Base-by-base conservation (phyloP, 2,113 vertebrate species). In the Pelvicachromis taeniatus region DNA sequence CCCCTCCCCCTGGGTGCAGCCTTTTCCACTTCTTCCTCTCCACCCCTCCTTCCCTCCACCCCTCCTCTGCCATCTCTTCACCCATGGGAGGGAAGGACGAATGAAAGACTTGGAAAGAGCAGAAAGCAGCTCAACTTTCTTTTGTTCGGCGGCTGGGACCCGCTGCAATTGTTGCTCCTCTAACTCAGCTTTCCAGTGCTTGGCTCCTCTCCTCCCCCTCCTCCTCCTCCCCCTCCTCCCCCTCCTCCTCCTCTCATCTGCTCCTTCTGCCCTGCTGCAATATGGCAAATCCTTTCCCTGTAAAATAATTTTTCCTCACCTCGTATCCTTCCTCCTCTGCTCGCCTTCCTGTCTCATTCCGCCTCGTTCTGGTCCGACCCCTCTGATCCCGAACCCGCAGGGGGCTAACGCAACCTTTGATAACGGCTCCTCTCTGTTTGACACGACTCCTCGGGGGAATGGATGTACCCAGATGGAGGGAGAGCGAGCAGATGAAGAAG, bases 401-500 rank as follows among this genome's bases (percentile, higher is more conserved):
- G 85, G 85, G 42, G 31, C 13, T 9, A 63, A 68, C 54, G 3
- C 78, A 80, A 85, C 77, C 86, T 92, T 87, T 91, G 88, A 91
- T 87, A 90, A 84, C 77, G 42, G 86, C 84, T 75, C 56, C 63
- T 87, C 56, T 80, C 80, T 54, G 78, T 84, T 84, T 61, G 81
- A 81, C 89, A 80, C 1, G 78, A 73, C 61, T 83, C 77, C 88
- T 80, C 1, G 35, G 54, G 82, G 91, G 85, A 19, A 68, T 4
- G 4, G 58, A 33, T 78, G 86, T 78, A 77, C 78, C 55, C 83
- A 68, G 78, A 42, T 52, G 7, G 23, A 82, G 33, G 75, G 50
- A 55, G 48, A 19, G 65, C 1, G 2, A 50, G 45, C 16, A 75
- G 52, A 52, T 6, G 23, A 53, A 45, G 86, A 80, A 29, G 81